These are phyloP conservation scores for Zoanthus sansibaricus DNA, from an alignment of 92 coral and sea anemone genomes.

Conservation along the genomic window DNA sequence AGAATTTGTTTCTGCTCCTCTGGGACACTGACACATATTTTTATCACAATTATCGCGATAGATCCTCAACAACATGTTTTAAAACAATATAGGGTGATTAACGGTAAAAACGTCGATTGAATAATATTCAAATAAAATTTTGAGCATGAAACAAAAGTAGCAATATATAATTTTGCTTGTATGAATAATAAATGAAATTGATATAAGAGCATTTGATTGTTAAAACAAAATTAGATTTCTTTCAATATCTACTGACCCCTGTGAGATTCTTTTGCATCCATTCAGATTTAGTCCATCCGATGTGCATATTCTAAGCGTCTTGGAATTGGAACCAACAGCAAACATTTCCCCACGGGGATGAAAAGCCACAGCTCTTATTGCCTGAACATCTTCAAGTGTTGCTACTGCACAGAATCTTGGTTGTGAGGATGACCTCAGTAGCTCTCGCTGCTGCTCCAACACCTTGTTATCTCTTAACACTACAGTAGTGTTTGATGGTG, in stretches of 20 bases:
- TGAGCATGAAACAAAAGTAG: too few species aligned
- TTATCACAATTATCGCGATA: too few species aligned
- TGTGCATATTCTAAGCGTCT: constrained; percentile 84
- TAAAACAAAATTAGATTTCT: not conserved
- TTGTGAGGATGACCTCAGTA: constrained; percentile 61
- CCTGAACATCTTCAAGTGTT: constrained; percentile 88
- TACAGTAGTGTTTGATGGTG: constrained; percentile 48
- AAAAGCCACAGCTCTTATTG: constrained; percentile 92
- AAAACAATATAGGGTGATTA: too few species aligned
- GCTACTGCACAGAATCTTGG: constrained; percentile 79
- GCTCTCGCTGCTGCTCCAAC: constrained; percentile 63
- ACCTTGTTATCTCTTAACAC: constrained; percentile 18
- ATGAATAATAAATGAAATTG: too few species aligned
- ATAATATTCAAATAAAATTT: too few species aligned
- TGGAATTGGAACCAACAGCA: constrained; percentile 96
- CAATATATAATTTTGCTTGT: too few species aligned
- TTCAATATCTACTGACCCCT: not conserved
- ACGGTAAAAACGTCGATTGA: too few species aligned
- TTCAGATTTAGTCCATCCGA: constrained; percentile 65
- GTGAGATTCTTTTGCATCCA: constrained; percentile 49
- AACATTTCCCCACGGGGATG: constrained; percentile 90
- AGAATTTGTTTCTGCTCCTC: too few species aligned
- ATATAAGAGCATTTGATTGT: too few species aligned
- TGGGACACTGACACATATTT: too few species aligned
- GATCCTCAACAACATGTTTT: too few species aligned